Conservation (phyloP, 2,888 invertebrate species). For the Ceraclea dissimilis region DNA sequence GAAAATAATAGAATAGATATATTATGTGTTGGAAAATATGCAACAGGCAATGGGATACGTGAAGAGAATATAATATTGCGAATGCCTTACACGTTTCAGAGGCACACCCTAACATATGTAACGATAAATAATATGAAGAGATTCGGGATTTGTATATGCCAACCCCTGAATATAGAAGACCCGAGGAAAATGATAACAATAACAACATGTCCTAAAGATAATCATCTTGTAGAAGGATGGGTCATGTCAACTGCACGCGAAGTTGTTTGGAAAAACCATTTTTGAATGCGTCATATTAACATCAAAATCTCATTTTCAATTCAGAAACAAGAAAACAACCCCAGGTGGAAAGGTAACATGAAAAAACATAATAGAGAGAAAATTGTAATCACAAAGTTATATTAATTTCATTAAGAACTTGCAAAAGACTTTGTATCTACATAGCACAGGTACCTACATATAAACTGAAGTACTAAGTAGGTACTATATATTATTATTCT, state of each 20-base stretch:
- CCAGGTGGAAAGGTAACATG: neutral
- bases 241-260: slow-evolving; percentile 7
- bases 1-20: no score
- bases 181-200: neutral
- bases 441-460: no score
- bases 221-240: slow-evolving; percentile 1
- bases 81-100: neutral
- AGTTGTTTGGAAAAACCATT: slow-evolving; percentile 4
- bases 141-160: neutral
- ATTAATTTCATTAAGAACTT: neutral
- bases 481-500: no score
- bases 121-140: neutral
- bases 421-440: no score
- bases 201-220: neutral
- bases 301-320: neutral
- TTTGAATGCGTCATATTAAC: neutral
- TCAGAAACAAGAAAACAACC: neutral
- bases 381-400: neutral
- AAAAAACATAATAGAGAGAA: neutral
- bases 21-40: no score
- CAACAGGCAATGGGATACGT: neutral
- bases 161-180: neutral
- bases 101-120: neutral
- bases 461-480: no score
- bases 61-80: neutral